phyloP scores from a whole-genome alignment of 1,140 invertebrate genomes.

The Trichogramma pretiosum region DNA sequence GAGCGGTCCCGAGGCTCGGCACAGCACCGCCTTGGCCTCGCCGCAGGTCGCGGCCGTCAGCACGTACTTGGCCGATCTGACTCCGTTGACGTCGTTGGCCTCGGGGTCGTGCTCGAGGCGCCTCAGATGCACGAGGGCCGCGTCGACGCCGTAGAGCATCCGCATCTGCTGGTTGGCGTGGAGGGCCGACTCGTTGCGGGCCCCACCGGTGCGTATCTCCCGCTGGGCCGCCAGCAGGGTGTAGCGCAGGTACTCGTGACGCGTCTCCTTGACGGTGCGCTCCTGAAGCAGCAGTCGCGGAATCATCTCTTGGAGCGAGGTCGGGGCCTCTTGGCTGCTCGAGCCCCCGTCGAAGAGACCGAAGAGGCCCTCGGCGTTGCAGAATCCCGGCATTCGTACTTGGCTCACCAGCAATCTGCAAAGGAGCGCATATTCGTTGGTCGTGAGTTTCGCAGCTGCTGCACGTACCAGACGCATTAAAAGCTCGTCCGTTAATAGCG shows the following conservation, averaged over 20 bases:
- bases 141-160: constrained; percentile 62
- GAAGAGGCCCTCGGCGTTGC: constrained; percentile 69
- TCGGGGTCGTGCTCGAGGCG: constrained; percentile 27
- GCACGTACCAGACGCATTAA: not conserved
- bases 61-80: constrained; percentile 45
- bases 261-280: constrained; percentile 67
- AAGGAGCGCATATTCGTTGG: not conserved
- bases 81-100: not conserved
- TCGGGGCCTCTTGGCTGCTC: constrained; percentile 60
- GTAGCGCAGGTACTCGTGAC: constrained; percentile 73
- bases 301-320: constrained; percentile 60
- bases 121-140: constrained; percentile 64
- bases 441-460: not conserved
- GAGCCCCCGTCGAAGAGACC: constrained; percentile 73
- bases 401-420: constrained; percentile 62
- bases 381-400: constrained; percentile 65
- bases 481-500: no score
- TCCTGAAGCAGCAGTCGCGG: constrained; percentile 70
- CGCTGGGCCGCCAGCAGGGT: constrained; percentile 67
- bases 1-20: constrained; percentile 53
- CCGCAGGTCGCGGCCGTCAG: constrained; percentile 65
- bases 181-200: no score
- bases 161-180: no score
- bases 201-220: constrained; percentile 62
- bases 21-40: constrained; percentile 61